phyloP scores from a whole-genome alignment of 1,140 invertebrate species.

The Apis mellifera region Amel_HAv3.1 CM009936.2:7943501-7944000 shows the following conservation, averaged over 20 bases:
- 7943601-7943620: slow-evolving; percentile 80
- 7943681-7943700: background rate
- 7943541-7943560: slow-evolving; percentile 78
- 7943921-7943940: no score
- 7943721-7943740: slow-evolving; percentile 25
- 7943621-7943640: slow-evolving; percentile 72
- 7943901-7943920: no score
- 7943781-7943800: background rate
- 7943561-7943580: slow-evolving; percentile 79
- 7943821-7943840: no score
- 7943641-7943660: slow-evolving; percentile 29
- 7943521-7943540: slow-evolving; percentile 47
- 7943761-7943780: background rate
- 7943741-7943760: background rate
- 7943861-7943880: no score
- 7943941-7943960: no score
- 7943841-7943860: no score
- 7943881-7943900: no score
- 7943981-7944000: background rate
- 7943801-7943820: background rate
- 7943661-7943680: background rate
- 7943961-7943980: no score
- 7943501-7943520: slow-evolving; percentile 54
- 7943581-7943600: slow-evolving; percentile 80
- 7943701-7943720: slow-evolving; percentile 10